Percentiles rank a stretch among this genome's conserved stretches.
Evolutionary conservation across 2,113 vertebrate genomes (phyloP).

Genomic region (Mesocricetus auratus): DNA sequence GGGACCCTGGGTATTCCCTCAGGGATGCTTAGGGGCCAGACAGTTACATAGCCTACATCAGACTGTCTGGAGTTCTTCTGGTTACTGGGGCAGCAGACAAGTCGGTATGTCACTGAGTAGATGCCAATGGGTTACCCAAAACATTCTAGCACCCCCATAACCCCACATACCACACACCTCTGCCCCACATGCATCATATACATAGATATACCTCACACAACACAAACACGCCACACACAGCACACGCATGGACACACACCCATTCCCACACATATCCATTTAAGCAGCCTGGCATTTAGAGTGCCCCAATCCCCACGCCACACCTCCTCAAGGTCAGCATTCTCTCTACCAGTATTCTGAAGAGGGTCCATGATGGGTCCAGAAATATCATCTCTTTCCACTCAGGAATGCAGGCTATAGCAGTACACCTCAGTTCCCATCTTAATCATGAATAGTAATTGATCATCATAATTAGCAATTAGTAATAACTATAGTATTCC

Average conservation of each 20-base stretch:
- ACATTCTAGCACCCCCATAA: not conserved
- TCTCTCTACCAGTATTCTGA: not conserved
- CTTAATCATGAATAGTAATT: not conserved
- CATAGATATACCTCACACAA: not conserved
- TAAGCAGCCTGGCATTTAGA: not conserved
- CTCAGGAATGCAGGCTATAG: no score
- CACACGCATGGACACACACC: not conserved
- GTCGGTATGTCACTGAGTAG: not conserved
- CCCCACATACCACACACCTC: not conserved
- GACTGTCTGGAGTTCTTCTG: not conserved
- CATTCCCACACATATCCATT: not conserved
- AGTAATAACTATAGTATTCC: not conserved
- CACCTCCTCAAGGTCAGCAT: not conserved
- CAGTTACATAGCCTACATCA: not conserved
- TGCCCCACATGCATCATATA: not conserved
- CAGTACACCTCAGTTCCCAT: rapidly evolving
- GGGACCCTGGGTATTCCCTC: not conserved
- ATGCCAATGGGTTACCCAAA: not conserved
- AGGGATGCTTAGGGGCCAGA: not conserved
- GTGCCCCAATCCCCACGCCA: not conserved
- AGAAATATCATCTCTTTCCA: not conserved
- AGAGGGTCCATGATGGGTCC: rapidly evolving
- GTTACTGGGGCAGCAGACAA: not conserved
- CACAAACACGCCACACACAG: not conserved
- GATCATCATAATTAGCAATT: not conserved